A percentile compares a stretch with the other conserved stretches of the same genome.
Evolutionary conservation across 2,113 vertebrate species (phyloP).

Genomic region (Ictalurus punctatus): DNA sequence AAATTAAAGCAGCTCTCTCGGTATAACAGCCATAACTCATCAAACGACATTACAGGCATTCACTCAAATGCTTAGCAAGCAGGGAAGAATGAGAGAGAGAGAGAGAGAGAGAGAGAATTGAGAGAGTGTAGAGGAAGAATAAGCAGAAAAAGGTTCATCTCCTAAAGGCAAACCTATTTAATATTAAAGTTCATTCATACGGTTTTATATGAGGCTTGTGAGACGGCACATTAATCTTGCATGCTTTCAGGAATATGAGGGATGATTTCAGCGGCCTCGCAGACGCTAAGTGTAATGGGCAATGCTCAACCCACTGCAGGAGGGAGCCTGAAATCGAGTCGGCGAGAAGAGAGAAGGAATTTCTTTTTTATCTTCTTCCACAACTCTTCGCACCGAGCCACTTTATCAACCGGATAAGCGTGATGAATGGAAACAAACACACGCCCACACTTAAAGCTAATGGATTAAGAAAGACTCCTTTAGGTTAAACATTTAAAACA

Average conservation of each 20-base stretch:
- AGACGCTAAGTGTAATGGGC: slow-evolving; percentile 46
- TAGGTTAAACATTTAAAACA: slow-evolving; percentile 10
- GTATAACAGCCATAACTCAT: slow-evolving; percentile 72
- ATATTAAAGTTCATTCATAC: slow-evolving; percentile 73
- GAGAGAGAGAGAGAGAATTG: not conserved
- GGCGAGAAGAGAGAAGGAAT: not conserved
- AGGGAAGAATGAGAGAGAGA: slow-evolving; percentile 26
- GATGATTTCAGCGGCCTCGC: slow-evolving; percentile 63
- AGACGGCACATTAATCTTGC: slow-evolving; percentile 68
- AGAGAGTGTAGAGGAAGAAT: slow-evolving; percentile 45
- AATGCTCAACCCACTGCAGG: slow-evolving; percentile 29
- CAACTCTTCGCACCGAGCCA: slow-evolving; percentile 12
- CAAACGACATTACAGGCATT: slow-evolving; percentile 64
- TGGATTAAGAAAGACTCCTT: not conserved
- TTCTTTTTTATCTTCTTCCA: slow-evolving; percentile 10
- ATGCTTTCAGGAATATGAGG: slow-evolving; percentile 61
- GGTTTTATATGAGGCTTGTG: slow-evolving; percentile 63
- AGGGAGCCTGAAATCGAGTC: slow-evolving; percentile 6
- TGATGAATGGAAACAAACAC: slow-evolving; percentile 30
- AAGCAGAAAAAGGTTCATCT: slow-evolving; percentile 62
- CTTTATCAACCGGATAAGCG: slow-evolving; percentile 14
- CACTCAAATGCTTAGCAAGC: slow-evolving; percentile 60
- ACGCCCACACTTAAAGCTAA: slow-evolving; percentile 27
- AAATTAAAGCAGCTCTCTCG: slow-evolving; percentile 69
- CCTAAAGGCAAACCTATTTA: slow-evolving; percentile 70